phyloP scores from a whole-genome alignment of 2,888 invertebrate genomes.

The Terebella lapidaria region DNA sequence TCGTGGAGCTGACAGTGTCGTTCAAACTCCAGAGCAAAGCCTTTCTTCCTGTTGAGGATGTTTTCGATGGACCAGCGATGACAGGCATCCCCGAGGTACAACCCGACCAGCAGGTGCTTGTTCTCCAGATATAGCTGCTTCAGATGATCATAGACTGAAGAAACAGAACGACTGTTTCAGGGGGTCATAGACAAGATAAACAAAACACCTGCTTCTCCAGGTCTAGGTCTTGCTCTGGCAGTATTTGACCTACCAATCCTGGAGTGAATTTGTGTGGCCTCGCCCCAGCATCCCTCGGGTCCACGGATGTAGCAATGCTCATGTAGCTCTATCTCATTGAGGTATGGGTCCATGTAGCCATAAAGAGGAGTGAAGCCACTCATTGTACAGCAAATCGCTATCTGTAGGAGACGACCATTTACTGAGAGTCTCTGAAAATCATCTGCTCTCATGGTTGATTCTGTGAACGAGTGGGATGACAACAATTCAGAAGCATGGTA shows the following conservation, averaged over 20 bases:
- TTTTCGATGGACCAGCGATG: slow-evolving; percentile 38
- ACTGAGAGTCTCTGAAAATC: not conserved
- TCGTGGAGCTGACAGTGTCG: slow-evolving; percentile 29
- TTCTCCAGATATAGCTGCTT: slow-evolving; percentile 31
- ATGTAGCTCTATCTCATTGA: slow-evolving; percentile 38
- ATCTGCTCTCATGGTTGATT: too few species aligned
- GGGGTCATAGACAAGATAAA: too few species aligned
- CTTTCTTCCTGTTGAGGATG: slow-evolving; percentile 32
- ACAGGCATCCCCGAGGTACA: slow-evolving; percentile 35
- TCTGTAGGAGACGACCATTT: slow-evolving; percentile 23
- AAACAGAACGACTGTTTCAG: not conserved
- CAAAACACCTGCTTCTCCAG: too few species aligned
- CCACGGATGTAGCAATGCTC: slow-evolving; percentile 49
- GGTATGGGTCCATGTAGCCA: slow-evolving; percentile 43
- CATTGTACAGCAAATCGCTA: slow-evolving; percentile 40
- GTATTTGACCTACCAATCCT: slow-evolving; percentile 31
- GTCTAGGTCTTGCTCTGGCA: too few species aligned
- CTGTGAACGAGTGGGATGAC: too few species aligned
- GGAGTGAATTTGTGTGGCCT: slow-evolving; percentile 42
- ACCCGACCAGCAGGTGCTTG: slow-evolving; percentile 35
- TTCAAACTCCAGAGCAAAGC: slow-evolving; percentile 37
- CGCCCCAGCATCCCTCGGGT: slow-evolving; percentile 38
- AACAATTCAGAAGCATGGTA: too few species aligned
- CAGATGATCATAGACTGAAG: slow-evolving; percentile 39
- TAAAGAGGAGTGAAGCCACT: slow-evolving; percentile 38